Evolutionary conservation across 2,113 vertebrate species (phyloP).

Genomic region (Festucalex cinctus): DNA sequence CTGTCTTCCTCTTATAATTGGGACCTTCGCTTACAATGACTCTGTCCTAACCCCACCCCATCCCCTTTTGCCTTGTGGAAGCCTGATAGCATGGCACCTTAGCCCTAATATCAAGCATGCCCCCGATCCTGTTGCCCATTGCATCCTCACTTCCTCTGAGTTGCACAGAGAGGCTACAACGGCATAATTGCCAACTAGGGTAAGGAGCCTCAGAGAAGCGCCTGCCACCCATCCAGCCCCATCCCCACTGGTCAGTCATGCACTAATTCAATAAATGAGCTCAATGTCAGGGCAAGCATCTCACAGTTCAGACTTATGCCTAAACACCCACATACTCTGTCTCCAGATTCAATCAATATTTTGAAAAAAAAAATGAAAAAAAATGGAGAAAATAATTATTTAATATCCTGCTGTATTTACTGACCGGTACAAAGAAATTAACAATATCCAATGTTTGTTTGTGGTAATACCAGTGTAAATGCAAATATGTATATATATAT

Average conservation of each 20-base stretch:
- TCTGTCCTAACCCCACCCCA: constrained; percentile 26
- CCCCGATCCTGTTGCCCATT: constrained; percentile 26
- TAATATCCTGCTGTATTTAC: too few relatives aligned
- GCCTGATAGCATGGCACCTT: constrained; percentile 48
- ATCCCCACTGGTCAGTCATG: constrained; percentile 64
- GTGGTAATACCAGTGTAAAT: too few relatives aligned
- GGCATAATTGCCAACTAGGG: constrained; percentile 58
- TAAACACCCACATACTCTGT: background rate
- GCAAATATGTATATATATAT: too few relatives aligned
- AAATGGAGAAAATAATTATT: too few relatives aligned
- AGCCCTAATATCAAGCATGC: constrained; percentile 54
- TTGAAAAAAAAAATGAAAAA: too few relatives aligned
- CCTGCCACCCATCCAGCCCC: constrained; percentile 54
- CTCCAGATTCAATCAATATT: too few relatives aligned
- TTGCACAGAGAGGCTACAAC: constrained; percentile 47
- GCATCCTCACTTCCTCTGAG: constrained; percentile 25
- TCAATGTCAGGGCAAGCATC: constrained; percentile 60
- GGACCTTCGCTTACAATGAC: constrained; percentile 66
- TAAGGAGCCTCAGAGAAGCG: constrained; percentile 47
- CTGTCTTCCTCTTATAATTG: constrained; percentile 58
- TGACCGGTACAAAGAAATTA: too few relatives aligned
- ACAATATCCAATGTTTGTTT: too few relatives aligned
- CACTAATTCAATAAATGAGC: constrained; percentile 73
- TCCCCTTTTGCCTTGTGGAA: constrained; percentile 28
- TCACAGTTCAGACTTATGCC: constrained; percentile 18